Percentiles rank a stretch among this genome's conserved stretches.
These are phyloP conservation scores for Leptestheria dahalacensis DNA, from an alignment of 1,140 invertebrate species.

Conservation along the genomic window DNA sequence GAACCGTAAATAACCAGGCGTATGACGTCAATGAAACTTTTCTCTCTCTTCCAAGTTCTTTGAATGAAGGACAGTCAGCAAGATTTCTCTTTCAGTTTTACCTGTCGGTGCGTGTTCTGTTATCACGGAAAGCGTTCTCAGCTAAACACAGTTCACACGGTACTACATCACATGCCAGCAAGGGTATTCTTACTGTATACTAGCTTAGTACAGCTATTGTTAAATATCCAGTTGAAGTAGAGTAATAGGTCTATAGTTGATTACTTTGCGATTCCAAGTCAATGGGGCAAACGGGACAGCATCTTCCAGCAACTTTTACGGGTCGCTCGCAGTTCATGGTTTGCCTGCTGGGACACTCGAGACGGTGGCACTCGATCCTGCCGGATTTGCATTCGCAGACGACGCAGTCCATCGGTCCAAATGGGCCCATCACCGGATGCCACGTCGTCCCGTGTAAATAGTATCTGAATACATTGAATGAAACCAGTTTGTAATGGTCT, in stretches of 20 bases:
- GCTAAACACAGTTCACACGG: too few species aligned
- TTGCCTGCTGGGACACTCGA: conserved; percentile 24
- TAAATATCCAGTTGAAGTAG: neutral
- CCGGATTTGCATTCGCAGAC: conserved; percentile 24
- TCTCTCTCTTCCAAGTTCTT: too few species aligned
- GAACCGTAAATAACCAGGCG: too few species aligned
- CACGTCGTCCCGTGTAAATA: conserved; percentile 26
- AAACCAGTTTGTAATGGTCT: too few species aligned
- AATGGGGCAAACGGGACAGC: conserved; percentile 16
- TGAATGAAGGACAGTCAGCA: too few species aligned
- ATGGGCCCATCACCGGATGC: conserved; percentile 29
- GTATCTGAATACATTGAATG: conserved; percentile 18
- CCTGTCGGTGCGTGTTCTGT: too few species aligned
- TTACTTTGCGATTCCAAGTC: conserved; percentile 10
- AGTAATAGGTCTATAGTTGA: too few species aligned
- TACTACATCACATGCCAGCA: too few species aligned
- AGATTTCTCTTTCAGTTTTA: too few species aligned
- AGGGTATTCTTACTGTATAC: neutral
- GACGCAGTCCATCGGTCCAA: conserved; percentile 27
- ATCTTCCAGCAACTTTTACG: conserved; percentile 24
- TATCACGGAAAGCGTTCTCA: too few species aligned
- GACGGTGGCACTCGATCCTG: conserved; percentile 24
- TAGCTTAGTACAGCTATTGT: neutral
- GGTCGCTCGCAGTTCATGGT: conserved; percentile 25
- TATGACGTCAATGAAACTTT: too few species aligned